A percentile compares a stretch with the other conserved stretches of the same genome.
Conservation (phyloP, 2,888 invertebrate genomes). For the Sussaba pulchella region DNA sequence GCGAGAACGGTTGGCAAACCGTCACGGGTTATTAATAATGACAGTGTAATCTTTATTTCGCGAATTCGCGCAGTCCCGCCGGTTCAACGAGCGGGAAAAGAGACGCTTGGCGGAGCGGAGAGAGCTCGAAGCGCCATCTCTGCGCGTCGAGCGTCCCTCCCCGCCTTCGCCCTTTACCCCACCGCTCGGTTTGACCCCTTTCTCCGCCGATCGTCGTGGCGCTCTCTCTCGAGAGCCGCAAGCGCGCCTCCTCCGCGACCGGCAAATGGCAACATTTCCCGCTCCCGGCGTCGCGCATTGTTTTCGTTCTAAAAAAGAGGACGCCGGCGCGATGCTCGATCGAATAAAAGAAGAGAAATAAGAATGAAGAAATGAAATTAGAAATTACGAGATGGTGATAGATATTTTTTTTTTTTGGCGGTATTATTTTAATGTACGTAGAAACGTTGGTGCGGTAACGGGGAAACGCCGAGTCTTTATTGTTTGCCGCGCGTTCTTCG, state of each 20-base stretch:
- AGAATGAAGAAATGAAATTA: neutral
- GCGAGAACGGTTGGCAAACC: too few relatives aligned
- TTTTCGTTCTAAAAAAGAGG: conserved; percentile 55
- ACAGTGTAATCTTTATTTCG: conserved; percentile 46
- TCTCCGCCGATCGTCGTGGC: conserved; percentile 28
- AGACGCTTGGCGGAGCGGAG: conserved; percentile 32
- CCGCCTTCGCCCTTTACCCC: neutral
- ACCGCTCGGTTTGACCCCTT: conserved; percentile 51
- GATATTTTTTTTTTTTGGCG: conserved; percentile 6
- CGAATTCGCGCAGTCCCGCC: conserved; percentile 46
- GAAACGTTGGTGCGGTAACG: conserved; percentile 1
- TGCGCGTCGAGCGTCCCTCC: conserved; percentile 29
- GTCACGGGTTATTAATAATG: conserved; percentile 66
- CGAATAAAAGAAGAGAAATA: conserved; percentile 10
- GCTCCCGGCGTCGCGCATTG: conserved; percentile 63
- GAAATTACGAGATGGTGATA: neutral
- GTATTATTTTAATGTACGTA: too few relatives aligned
- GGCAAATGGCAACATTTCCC: conserved; percentile 52
- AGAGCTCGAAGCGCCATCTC: conserved; percentile 55
- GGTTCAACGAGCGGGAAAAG: conserved; percentile 30
- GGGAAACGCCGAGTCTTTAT: conserved; percentile 68
- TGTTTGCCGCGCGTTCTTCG: conserved; percentile 71
- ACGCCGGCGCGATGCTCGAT: neutral
- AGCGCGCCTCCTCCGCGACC: conserved; percentile 45
- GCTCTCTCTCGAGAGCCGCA: neutral